phyloP scores from a whole-genome alignment of 1,140 invertebrate species.

The Trichoplusia ni region DNA sequence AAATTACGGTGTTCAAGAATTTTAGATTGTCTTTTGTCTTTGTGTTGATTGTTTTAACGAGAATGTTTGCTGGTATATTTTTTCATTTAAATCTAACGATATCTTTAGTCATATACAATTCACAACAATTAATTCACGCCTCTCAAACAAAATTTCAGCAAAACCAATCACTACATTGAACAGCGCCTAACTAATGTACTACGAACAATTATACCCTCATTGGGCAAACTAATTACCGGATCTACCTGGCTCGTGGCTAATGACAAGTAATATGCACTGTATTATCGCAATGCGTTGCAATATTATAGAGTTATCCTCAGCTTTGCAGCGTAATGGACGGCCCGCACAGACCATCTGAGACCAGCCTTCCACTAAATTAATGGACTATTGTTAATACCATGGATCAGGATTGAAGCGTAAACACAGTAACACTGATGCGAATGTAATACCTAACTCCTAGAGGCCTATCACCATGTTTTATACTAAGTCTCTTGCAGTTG shows the following conservation, averaged over 20 bases:
- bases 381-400: slow-evolving; percentile 51
- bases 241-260: slow-evolving; percentile 59
- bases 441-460: too few species aligned
- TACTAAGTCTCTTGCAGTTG: too few species aligned
- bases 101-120: too few species aligned
- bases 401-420: slow-evolving; percentile 47
- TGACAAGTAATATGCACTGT: slow-evolving; percentile 72
- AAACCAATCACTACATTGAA: neutral
- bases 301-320: slow-evolving; percentile 68
- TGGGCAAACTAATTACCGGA: slow-evolving; percentile 54
- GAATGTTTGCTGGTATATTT: too few species aligned
- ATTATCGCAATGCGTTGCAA: slow-evolving; percentile 59
- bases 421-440: slow-evolving; percentile 24
- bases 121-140: neutral
- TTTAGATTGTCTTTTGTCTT: too few species aligned
- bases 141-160: neutral
- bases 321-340: slow-evolving; percentile 66
- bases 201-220: slow-evolving; percentile 23
- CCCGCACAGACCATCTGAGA: slow-evolving; percentile 69
- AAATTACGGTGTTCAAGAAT: too few species aligned
- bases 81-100: too few species aligned
- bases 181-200: slow-evolving; percentile 5
- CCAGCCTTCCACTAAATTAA: slow-evolving; percentile 61
- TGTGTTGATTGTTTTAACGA: too few species aligned
- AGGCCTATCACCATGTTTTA: too few species aligned